These are phyloP conservation scores for Myripristis murdjan DNA, from an alignment of 2,797 vertebrate species.

Conservation along the genomic window DNA sequence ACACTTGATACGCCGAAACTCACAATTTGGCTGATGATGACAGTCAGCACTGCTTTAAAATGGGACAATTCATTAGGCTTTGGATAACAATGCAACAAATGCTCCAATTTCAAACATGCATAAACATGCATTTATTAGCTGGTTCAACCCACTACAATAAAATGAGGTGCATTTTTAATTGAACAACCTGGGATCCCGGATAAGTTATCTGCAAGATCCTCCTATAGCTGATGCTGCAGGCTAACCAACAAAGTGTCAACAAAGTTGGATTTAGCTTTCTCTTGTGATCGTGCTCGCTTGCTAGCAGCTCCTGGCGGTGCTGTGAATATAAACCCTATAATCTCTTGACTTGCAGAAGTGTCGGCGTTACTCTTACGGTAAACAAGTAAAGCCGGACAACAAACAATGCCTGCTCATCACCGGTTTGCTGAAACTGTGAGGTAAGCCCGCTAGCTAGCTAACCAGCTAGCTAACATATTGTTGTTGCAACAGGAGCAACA, in stretches of 20 bases:
- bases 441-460: slow-evolving; percentile 20
- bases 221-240: too few relatives aligned
- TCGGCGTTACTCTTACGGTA: slow-evolving; percentile 20
- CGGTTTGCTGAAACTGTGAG: slow-evolving; percentile 3
- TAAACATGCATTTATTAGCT: too few relatives aligned
- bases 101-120: too few relatives aligned
- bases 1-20: neutral
- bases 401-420: slow-evolving; percentile 12
- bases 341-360: neutral
- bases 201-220: too few relatives aligned
- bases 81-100: too few relatives aligned
- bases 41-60: too few relatives aligned
- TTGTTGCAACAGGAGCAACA: slow-evolving; percentile 12
- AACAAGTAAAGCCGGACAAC: slow-evolving; percentile 28
- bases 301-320: neutral
- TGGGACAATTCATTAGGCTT: too few relatives aligned
- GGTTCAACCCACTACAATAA: too few relatives aligned
- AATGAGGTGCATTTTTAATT: too few relatives aligned
- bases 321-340: neutral
- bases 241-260: neutral
- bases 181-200: too few relatives aligned
- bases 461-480: slow-evolving; percentile 39
- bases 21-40: too few relatives aligned
- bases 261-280: slow-evolving; percentile 3
- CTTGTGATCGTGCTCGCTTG: slow-evolving; percentile 8